Conservation (phyloP, 2,888 invertebrate species). For the Sphaeridia pumilis region DNA sequence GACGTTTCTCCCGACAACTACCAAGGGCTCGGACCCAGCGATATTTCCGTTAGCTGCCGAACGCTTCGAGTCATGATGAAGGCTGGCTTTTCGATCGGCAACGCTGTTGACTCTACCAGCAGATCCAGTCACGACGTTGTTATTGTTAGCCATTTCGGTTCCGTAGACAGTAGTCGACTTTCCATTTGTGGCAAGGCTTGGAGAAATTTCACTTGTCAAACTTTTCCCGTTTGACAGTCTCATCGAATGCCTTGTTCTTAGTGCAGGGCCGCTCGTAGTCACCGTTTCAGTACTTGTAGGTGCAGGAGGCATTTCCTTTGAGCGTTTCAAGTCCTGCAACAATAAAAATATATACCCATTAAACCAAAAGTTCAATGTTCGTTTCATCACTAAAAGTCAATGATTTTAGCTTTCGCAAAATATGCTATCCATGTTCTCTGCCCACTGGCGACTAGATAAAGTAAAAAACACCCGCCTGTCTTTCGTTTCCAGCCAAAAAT, state of each 20-base stretch:
- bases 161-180: slow-evolving; percentile 13
- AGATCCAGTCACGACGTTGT: background rate
- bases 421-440: too few species aligned
- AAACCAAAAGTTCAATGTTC: too few species aligned
- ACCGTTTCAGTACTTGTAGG: slow-evolving; percentile 32
- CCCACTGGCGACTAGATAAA: too few species aligned
- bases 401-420: too few species aligned
- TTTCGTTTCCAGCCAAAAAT: too few species aligned
- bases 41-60: background rate
- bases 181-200: slow-evolving; percentile 12
- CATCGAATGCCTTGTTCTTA: slow-evolving; percentile 15
- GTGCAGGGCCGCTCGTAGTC: slow-evolving; percentile 20
- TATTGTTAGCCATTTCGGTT: slow-evolving; percentile 7
- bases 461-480: too few species aligned
- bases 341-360: too few species aligned
- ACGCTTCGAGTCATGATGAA: too few species aligned
- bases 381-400: too few species aligned
- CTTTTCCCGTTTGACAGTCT: slow-evolving; percentile 12
- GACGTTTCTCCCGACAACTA: slow-evolving; percentile 71
- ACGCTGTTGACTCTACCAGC: too few species aligned
- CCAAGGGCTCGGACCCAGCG: slow-evolving; percentile 14
- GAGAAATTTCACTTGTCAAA: slow-evolving; percentile 7
- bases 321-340: too few species aligned
- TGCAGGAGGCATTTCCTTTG: slow-evolving; percentile 31
- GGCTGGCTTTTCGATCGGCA: too few species aligned